Conservation (phyloP, 2,797 vertebrate genomes). For the Aldrovandia affinis region DNA sequence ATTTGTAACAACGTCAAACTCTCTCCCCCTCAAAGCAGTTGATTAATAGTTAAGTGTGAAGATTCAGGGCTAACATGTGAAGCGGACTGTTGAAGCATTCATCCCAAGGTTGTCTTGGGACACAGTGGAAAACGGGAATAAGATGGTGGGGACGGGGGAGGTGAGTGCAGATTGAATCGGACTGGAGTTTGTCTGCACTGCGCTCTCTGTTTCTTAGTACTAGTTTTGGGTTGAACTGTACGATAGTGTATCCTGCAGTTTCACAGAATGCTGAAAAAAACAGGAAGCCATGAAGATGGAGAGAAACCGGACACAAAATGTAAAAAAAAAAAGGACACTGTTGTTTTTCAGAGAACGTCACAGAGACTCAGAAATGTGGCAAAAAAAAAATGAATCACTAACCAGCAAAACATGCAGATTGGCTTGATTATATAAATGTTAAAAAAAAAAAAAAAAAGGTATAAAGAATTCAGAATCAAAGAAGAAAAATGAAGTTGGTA, state of each 20-base stretch:
- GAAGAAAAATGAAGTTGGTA: constrained; percentile 83
- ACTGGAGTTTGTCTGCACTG: background rate
- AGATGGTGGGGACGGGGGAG: background rate
- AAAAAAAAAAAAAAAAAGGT: background rate
- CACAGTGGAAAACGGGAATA: background rate
- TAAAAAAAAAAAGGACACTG: constrained; percentile 55
- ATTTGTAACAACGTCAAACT: constrained; percentile 4
- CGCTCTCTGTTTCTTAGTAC: background rate
- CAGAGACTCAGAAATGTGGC: constrained; percentile 53
- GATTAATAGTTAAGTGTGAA: background rate
- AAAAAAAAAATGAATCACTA: background rate
- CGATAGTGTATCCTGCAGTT: constrained; percentile 47
- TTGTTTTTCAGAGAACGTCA: constrained; percentile 44
- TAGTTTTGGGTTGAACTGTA: constrained; percentile 44
- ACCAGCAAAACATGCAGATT: constrained; percentile 12
- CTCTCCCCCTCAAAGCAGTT: constrained; percentile 22
- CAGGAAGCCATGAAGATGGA: constrained; percentile 55
- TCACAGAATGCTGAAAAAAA: constrained; percentile 48
- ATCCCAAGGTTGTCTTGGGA: background rate
- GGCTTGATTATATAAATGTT: constrained; percentile 38
- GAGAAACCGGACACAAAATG: constrained; percentile 45
- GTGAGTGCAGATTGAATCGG: background rate
- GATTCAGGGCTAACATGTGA: constrained; percentile 7
- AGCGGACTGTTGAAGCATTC: constrained; percentile 6
- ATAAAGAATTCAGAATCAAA: constrained; percentile 22